Conservation (phyloP, 2,113 vertebrate genomes). For the Neotragus pygmaeus region DNA sequence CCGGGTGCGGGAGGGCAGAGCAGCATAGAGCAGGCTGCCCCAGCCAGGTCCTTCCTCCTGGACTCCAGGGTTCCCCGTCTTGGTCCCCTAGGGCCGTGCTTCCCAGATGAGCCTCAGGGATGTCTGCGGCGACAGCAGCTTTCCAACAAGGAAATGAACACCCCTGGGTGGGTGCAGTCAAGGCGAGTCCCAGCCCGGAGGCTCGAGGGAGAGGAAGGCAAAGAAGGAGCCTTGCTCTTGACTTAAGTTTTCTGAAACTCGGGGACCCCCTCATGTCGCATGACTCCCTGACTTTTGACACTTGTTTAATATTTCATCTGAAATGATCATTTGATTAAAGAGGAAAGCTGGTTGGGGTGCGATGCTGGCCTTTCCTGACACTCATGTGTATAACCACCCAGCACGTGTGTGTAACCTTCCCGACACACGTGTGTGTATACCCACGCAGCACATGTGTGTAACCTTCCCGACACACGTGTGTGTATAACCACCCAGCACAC, state of each 20-base stretch:
- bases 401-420: neutral
- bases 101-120: neutral
- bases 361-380: no score
- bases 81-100: rapidly evolving
- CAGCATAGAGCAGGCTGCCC: neutral
- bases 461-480: rapidly evolving
- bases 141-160: no score
- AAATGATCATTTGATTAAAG: neutral
- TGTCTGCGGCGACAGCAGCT: rapidly evolving
- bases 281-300: neutral
- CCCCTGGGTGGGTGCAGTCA: rapidly evolving
- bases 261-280: neutral
- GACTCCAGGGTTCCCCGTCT: rapidly evolving
- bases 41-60: neutral
- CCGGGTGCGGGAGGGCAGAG: neutral
- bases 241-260: neutral
- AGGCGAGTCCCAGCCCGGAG: rapidly evolving
- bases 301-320: rapidly evolving
- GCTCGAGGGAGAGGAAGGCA: rapidly evolving
- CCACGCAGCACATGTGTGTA: rapidly evolving
- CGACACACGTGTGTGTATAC: rapidly evolving
- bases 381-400: rapidly evolving
- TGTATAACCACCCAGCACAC: rapidly evolving
- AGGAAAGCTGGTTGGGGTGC: neutral
- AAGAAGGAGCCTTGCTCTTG: no score